Base-by-base conservation (phyloP, 2,113 vertebrate genomes). In the Morone chrysops region DNA sequence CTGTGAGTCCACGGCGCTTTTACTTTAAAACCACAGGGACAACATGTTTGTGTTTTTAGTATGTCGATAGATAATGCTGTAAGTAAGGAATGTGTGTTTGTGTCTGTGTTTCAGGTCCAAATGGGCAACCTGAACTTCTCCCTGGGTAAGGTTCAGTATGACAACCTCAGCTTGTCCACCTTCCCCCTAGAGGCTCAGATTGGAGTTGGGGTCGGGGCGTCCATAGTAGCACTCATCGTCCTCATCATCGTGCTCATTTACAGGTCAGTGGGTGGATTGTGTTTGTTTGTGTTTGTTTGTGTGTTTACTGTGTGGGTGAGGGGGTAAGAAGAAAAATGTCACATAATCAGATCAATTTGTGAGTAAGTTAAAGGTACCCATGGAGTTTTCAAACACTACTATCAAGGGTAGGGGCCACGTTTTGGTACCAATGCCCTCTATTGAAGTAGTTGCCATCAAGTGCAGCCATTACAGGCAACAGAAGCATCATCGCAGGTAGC, bases 161-260 rank as follows among this genome's bases (percentile, higher is more conserved):
- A 99, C 80, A 96, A 95, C 1, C 96, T 97, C 70, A 97, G 96
- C 89, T 95, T 95, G 4, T 92, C 96, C 87, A 96, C 97, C 36
- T 99, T 99, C 78, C 98, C 98, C 0, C 76, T 99, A 91, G 97
- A 98, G 84, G 98, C 98, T 85, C 97, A 98, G 94, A 97, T 99
- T 43, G 98, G 97, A 76, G 91, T 99, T 40, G 98, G 98, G 4
- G 97, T 97, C 0, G 98, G 97, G 53, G 95, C 97, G 0, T 98
- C 97, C 31, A 96, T 99, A 0, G 97, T 99, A 47, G 98, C 96
- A 3, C 94, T 99, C 83, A 96, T 97, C 4, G 98, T 99, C 66
- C 94, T 99, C 87, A 95, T 99, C 92, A 98, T 99, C 0, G 98
- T 99, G 84, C 97, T 99, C 79, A 97, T 99, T 83, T 99, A 99